phyloP scores from a whole-genome alignment of 2,113 vertebrate species.

The Muscicapa adusta region DNA sequence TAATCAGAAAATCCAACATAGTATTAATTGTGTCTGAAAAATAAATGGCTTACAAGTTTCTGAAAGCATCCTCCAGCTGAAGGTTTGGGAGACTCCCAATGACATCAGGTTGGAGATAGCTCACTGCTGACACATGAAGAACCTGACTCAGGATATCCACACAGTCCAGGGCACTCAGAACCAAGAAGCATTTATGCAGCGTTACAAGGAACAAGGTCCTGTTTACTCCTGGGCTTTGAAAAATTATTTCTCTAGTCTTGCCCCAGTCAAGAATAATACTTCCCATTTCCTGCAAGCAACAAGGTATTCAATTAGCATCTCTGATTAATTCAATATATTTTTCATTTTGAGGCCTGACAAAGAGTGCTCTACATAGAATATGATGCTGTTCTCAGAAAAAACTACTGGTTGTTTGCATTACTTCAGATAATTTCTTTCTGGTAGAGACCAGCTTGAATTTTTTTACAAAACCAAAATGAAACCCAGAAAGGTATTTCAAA shows the following conservation, averaged over 20 bases:
- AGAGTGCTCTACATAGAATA: neutral
- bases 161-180: constrained; percentile 70
- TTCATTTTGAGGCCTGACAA: neutral
- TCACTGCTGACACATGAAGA: constrained; percentile 48
- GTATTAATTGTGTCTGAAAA: neutral
- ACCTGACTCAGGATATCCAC: constrained; percentile 72
- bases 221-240: constrained; percentile 76
- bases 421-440: neutral
- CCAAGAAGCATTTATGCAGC: constrained; percentile 72
- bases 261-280: constrained; percentile 57
- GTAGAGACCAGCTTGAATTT: neutral
- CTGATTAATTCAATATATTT: neutral
- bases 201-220: constrained; percentile 75
- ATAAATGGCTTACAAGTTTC: constrained; percentile 75
- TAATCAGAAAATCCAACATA: neutral
- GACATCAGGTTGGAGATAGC: constrained; percentile 71
- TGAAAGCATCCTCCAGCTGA: constrained; percentile 72
- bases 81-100: constrained; percentile 57
- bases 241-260: constrained; percentile 54
- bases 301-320: neutral
- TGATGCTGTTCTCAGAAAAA: neutral
- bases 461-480: neutral
- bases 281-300: constrained; percentile 60
- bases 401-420: neutral
- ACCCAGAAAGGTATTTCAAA: neutral